Evolutionary conservation across 2,888 invertebrate species (phyloP), one percentile per base, ranked within the genome.

Genomic region (Netelia fuscicornis): DNA sequence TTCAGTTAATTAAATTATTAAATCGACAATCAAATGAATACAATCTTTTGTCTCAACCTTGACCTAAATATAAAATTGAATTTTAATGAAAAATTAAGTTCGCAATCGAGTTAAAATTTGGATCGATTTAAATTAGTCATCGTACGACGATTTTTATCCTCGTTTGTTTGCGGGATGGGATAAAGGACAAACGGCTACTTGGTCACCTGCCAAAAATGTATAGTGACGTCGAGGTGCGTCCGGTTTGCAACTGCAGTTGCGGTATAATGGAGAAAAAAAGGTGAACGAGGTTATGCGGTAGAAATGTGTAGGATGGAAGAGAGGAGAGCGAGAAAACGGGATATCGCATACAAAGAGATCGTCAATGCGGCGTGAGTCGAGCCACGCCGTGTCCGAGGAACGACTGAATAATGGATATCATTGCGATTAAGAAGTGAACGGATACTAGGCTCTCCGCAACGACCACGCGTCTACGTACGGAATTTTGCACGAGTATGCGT

Each of bases 391-490:
- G 64, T 81, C 56, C 37, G 54, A 82, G 71, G 77, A 83, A 68
- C 44, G 52, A 44, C 74, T 83, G 83, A 83, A 83, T 83, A 83
- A 83, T 83, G 83, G 78, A 83, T 83, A 83, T 83, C 78, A 83
- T 83, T 78, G 78, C 78, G 78, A 78, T 68, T 72, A 83, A 78
- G 83, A 74, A 78, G 72, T 30, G 78, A 82, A 67, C 60, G 82
- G 77, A 30, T 0, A 67, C 64, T 67, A 56, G 77, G 13, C 13
- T 54, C 56, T 54, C 64, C 62, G 78, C 68, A 13, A 37, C 79
- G 54, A 79, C 44, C 79, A 30, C 56, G 54, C 54, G n/a, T 9
- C 42, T 71, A 78, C 78, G 78, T 20, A 44, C 78, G 60, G 64
- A 5, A 54, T 13, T 54, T 54, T n/a, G 37, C 71, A 25, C 54